Evolutionary conservation across 2,113 vertebrate genomes (phyloP).

Genomic region (Myiozetetes cayanensis): DNA sequence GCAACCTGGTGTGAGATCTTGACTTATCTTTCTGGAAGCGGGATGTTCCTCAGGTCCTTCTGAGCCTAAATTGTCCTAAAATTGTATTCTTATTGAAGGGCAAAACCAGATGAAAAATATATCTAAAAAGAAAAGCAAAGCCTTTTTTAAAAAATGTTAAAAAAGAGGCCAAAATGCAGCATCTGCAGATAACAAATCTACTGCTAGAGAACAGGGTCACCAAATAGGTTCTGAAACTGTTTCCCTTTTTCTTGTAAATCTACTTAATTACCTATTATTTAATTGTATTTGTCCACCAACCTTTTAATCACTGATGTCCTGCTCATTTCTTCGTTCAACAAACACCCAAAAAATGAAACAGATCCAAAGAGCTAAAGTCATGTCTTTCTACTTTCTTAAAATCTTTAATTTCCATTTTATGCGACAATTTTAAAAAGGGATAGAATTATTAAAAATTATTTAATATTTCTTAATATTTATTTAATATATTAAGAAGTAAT

Average conservation of each 20-base stretch:
- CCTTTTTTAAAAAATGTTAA: neutral
- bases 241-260: neutral
- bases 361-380: rapidly evolving
- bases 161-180: neutral
- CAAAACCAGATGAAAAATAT: neutral
- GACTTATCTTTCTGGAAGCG: neutral
- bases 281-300: neutral
- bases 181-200: neutral
- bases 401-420: neutral
- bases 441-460: neutral
- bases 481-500: neutral
- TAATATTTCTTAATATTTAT: neutral
- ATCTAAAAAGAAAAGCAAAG: neutral
- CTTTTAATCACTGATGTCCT: neutral
- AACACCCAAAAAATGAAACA: neutral
- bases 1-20: neutral
- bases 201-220: neutral
- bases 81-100: neutral
- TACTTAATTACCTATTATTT: neutral
- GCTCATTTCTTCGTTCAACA: neutral
- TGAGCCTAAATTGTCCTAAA: neutral
- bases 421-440: neutral
- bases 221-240: neutral
- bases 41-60: neutral
- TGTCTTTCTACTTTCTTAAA: neutral